Base-by-base conservation (phyloP, 2,797 vertebrate genomes). In the Myiotriccus ornatus region DNA sequence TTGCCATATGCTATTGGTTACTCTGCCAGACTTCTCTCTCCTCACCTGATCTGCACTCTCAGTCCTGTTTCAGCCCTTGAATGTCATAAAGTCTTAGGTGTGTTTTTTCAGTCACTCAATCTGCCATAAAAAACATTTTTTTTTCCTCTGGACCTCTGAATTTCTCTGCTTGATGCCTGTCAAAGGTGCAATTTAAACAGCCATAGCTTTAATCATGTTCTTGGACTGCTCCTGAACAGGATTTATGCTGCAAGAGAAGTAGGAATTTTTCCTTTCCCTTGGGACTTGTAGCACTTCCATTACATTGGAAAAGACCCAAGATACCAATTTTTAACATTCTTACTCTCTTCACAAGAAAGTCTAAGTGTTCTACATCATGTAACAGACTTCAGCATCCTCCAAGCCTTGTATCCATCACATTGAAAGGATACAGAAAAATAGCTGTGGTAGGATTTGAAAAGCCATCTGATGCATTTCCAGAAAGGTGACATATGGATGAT, bases 261-360 rank as follows among this genome's bases (percentile, higher is more conserved):
- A 43, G 46, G 69, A 84, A 62, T 92, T 89, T 92, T 92, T 67
- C 43, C 50, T 52, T 78, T 78, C 69, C 35, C 8, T 1, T 75
- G 56, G 34, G 68, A 91, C 49, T 89, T 87, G 24, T 69, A 85
- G 62, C 65, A 65, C 62, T 86, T 93, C 39, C 50, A 55, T 83
- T 86, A 75, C 22, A 41, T 93, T 95, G 89, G 89, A 91, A 87
- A 88, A 55, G 59, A 83, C 55, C 35, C 89, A 91, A 89, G 32
- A 41, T n/a, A 91, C 12, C 12, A 5, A 15, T 86, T 89, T 85
- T 86, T 81, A 46, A 56, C 50, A 62, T 91, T 93, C 64, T 85
- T 89, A 16, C 25, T 94, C 44, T 73, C 59, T 53, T 79, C 57
- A 89, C 74, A 89, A 87, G 60, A 41, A 86, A 67, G 44, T 53